phyloP scores from a whole-genome alignment of 2,888 invertebrate species.

The Leptarthrus brevirostris region DNA sequence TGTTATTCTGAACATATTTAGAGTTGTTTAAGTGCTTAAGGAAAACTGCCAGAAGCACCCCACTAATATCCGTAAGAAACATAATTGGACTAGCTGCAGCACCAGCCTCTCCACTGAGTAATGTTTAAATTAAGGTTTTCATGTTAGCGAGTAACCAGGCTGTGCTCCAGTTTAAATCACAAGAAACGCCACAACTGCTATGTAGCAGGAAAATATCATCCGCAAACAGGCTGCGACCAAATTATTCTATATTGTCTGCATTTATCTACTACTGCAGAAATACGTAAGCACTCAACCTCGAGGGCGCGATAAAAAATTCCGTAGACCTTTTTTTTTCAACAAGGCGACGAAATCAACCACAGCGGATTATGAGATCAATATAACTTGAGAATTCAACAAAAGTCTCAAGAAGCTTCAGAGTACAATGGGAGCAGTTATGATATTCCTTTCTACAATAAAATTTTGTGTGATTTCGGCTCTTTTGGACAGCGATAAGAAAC shows the following conservation, averaged over 20 bases:
- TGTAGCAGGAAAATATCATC: background rate
- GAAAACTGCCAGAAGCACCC: background rate
- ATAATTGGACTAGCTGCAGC: constrained; percentile 11
- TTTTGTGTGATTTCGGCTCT: background rate
- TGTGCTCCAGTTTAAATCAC: background rate
- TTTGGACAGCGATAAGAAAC: constrained; percentile 18
- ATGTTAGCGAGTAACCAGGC: constrained; percentile 17
- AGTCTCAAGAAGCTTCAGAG: background rate
- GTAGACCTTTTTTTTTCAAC: too few species aligned
- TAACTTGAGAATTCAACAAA: background rate
- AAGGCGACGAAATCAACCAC: too few species aligned
- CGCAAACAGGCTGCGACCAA: background rate
- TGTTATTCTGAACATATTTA: background rate
- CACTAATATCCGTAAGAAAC: background rate
- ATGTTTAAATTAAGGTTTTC: constrained; percentile 33
- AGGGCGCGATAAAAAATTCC: too few species aligned
- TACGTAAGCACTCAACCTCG: too few species aligned
- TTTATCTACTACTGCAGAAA: too few species aligned
- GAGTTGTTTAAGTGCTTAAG: background rate
- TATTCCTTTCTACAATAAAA: constrained; percentile 25
- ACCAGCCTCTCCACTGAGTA: background rate
- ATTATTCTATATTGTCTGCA: too few species aligned
- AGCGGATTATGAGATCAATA: background rate
- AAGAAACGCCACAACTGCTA: background rate
- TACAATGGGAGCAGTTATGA: background rate